These are phyloP conservation scores for Lordiphosa andalusiaca DNA, from an alignment of 2,888 invertebrate genomes.

Conservation along the genomic window DNA sequence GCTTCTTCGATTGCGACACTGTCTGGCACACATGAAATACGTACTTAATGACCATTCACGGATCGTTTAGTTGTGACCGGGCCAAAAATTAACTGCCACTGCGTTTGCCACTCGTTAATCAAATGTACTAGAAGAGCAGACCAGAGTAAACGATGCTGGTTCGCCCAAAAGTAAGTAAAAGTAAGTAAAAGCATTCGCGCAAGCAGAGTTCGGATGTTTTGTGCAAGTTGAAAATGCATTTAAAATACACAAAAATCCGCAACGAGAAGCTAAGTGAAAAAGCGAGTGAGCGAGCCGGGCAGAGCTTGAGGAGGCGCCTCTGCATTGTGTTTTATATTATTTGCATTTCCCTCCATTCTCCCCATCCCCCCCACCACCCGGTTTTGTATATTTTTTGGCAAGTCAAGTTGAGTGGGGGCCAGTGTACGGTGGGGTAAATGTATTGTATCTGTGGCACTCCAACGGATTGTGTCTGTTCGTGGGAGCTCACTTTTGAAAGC, in stretches of 20 bases:
- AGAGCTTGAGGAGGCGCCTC: slow-evolving; percentile 55
- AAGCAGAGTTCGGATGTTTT: slow-evolving; percentile 24
- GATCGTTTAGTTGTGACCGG: background rate
- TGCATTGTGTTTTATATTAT: slow-evolving; percentile 69
- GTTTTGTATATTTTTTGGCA: slow-evolving; percentile 61
- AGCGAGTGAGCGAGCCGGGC: slow-evolving; percentile 22
- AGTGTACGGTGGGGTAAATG: slow-evolving; percentile 12
- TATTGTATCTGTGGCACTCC: no score
- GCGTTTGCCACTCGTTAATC: slow-evolving; percentile 68
- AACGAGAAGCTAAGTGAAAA: slow-evolving; percentile 67
- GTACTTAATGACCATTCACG: slow-evolving; percentile 4
- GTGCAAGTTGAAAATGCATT: slow-evolving; percentile 70
- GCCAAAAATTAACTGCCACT: slow-evolving; percentile 66
- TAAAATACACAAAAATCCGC: slow-evolving; percentile 68
- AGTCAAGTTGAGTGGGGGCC: slow-evolving; percentile 58
- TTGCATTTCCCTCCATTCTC: slow-evolving; percentile 50
- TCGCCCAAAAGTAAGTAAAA: slow-evolving; percentile 48
- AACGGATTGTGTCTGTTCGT: no score
- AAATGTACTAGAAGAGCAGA: slow-evolving; percentile 69
- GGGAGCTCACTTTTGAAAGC: no score
- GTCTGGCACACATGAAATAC: background rate
- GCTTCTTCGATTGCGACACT: slow-evolving; percentile 48
- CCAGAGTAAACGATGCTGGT: slow-evolving; percentile 18
- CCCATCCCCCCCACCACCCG: background rate
- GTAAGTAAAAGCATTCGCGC: slow-evolving; percentile 43